Conservation (phyloP, 2,113 vertebrate genomes). For the Macheiramphus alcinus region DNA sequence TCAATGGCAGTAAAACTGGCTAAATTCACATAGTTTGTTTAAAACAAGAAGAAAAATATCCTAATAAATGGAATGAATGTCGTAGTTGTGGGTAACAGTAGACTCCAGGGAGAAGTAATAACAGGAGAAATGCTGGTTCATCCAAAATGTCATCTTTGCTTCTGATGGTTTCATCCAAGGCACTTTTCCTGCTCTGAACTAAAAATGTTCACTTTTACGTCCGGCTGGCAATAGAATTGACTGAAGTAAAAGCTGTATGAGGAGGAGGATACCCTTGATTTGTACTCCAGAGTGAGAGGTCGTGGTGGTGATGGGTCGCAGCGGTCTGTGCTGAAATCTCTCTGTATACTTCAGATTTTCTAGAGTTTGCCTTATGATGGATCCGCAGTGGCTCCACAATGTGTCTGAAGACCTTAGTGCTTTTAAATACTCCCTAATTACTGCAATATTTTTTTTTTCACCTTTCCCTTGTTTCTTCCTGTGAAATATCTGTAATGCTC, state of each 20-base stretch:
- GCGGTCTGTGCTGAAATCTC: neutral
- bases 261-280: neutral
- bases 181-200: neutral
- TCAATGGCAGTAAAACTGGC: neutral
- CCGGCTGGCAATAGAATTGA: neutral
- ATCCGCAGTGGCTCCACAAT: neutral
- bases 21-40: neutral
- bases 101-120: neutral
- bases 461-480: neutral
- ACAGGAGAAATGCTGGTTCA: neutral
- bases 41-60: neutral
- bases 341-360: neutral
- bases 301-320: neutral
- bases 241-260: neutral
- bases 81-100: neutral
- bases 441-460: neutral
- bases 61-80: neutral
- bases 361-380: neutral
- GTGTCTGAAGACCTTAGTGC: neutral
- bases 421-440: neutral
- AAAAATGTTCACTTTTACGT: neutral
- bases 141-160: neutral
- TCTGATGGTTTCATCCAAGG: neutral
- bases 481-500: neutral
- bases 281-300: neutral